These are phyloP conservation scores for Drosophila emarginata DNA, from an alignment of 2,888 invertebrate genomes.

Conservation along the genomic window DNA sequence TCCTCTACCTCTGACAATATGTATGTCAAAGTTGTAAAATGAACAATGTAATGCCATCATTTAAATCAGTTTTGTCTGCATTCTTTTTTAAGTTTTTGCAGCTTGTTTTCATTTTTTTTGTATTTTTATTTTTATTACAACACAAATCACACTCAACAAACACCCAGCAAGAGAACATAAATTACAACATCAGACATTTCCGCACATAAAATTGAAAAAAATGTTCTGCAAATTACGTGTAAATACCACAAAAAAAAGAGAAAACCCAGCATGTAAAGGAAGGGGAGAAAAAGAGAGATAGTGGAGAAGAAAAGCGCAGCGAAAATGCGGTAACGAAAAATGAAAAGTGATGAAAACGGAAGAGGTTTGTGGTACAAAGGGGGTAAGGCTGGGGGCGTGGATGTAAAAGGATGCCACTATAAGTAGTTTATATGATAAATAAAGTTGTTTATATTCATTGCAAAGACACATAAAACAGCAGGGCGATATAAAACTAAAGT, in stretches of 20 bases:
- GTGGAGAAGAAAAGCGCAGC: slow-evolving; percentile 40
- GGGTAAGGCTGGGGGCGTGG: too few relatives aligned
- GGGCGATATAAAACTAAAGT: background rate
- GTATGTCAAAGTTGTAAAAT: background rate
- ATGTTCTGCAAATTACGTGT: slow-evolving; percentile 74
- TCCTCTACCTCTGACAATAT: background rate
- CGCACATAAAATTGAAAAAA: slow-evolving; percentile 76
- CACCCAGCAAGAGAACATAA: slow-evolving; percentile 54
- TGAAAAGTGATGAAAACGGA: background rate
- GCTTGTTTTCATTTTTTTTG: slow-evolving; percentile 45
- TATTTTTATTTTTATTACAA: slow-evolving; percentile 4
- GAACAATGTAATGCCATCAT: slow-evolving; percentile 1
- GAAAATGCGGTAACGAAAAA: slow-evolving; percentile 41
- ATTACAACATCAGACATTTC: slow-evolving; percentile 73
- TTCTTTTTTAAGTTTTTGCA: slow-evolving; percentile 37
- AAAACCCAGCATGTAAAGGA: background rate
- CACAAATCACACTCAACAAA: slow-evolving; percentile 14
- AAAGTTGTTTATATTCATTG: background rate
- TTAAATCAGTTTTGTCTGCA: background rate
- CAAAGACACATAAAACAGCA: slow-evolving; percentile 18
- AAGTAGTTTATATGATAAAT: slow-evolving; percentile 36
- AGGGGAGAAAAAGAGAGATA: background rate
- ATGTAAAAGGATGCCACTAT: slow-evolving; percentile 46
- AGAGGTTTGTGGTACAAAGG: background rate
- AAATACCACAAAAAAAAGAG: slow-evolving; percentile 50